Evolutionary conservation across 2,113 vertebrate species (phyloP), one percentile per base, ranked within the genome.

Genomic region (Nestor notabilis): DNA sequence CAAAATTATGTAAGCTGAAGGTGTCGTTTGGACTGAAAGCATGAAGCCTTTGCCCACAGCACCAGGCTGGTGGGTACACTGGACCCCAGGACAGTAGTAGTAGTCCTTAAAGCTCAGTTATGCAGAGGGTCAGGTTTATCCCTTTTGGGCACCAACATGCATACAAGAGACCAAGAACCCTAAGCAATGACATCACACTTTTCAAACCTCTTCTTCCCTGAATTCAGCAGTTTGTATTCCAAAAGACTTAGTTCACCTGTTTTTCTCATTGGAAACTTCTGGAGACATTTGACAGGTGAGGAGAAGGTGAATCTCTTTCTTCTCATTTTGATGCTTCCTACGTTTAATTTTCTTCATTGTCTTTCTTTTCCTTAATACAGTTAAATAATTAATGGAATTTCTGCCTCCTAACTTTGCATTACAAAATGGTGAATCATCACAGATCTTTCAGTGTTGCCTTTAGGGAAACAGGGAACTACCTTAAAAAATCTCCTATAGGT

Each of bases 351-450:
- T 84, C 25, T 84, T 76, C 24, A 29, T 21, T 2, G 5, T 44
- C 28, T 81, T 41, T 81, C 35, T 68, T 63, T 39, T 55, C 29
- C 27, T 71, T 90, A 91, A 85, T 55, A 75, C 61, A 74, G 15
- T 43, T 68, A 52, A 90, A 90, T 83, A 92, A 89, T 91, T 80
- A 91, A 80, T 27, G 23, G 35, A 28, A 31, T 71, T 96, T 91
- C 78, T 90, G 39, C 33, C 33, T 90, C 47, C 53, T 89, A 93
- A 84, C 85, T 94, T 96, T 93, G 90, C 94, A 87, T 41, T 94
- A 94, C 74, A 92, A 92, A 90, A 82, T 50, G 41, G 52, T 95
- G 78, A 95, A 95, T 94, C 69, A 85, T 96, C 88, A 94, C 43
- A 87, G 72, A 83, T 91, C 74, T 86, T 90, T 95, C 66, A 94